Percentiles rank a stretch among this genome's conserved stretches.
Conservation (phyloP, 53 echinoderm and acorn worm genomes). For the Holothuria leucospilota region DNA sequence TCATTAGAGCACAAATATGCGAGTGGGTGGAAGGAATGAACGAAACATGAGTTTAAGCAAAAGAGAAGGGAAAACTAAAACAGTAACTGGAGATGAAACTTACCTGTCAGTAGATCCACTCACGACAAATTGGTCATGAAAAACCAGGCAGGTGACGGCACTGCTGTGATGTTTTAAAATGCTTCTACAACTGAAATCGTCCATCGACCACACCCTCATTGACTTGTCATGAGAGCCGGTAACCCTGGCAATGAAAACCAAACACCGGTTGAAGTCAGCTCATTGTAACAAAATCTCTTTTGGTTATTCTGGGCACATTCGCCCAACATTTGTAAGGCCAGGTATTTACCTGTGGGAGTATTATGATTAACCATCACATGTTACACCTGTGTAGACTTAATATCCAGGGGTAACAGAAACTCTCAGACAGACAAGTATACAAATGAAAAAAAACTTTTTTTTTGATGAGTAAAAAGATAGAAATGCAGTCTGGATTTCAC, state of each 20-base stretch:
- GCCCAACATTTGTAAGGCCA: no score
- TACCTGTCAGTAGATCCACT: slow-evolving; percentile 96
- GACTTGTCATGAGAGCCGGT: slow-evolving; percentile 93
- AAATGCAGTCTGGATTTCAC: no score
- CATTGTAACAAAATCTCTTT: no score
- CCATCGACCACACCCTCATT: slow-evolving; percentile 90
- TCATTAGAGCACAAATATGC: slow-evolving; percentile 26
- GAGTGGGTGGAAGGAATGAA: slow-evolving; percentile 31
- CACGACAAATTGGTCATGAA: slow-evolving; percentile 76
- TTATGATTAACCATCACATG: no score
- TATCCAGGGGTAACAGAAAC: no score
- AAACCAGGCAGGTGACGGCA: slow-evolving; percentile 84
- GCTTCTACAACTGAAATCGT: slow-evolving; percentile 69
- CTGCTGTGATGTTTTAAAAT: slow-evolving; percentile 77
- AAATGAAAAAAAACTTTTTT: no score
- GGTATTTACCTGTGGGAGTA: no score
- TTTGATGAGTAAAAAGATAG: no score
- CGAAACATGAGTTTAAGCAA: no score
- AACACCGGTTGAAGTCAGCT: slow-evolving; percentile 12
- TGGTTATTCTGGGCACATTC: no score
- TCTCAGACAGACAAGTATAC: no score
- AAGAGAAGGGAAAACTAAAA: background rate
- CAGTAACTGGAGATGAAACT: slow-evolving; percentile 8
- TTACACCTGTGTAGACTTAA: no score
- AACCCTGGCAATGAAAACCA: slow-evolving; percentile 71